Base-by-base conservation (phyloP, 1,140 invertebrate species). In the Diploscapter pachys region DNA sequence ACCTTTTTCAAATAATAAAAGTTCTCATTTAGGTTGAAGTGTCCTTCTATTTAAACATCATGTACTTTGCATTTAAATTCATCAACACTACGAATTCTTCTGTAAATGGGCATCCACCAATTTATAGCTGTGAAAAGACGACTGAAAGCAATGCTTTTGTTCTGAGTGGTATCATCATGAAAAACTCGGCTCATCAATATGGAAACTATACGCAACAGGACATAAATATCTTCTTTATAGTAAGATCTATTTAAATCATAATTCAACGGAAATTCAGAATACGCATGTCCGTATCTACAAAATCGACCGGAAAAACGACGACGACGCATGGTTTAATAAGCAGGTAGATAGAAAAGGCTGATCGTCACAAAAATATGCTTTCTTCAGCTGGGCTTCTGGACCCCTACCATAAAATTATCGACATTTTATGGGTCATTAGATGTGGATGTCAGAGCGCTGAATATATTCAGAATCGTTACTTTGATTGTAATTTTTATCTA, bases 321-420 rank as follows among this genome's bases (percentile, higher is more conserved):
- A 82, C 48, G 77, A 76, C 11, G 82, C 52, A 11, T 62, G 49
- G 4, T 13, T 48, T 5, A 48, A 6, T 56, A 65, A 63, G 56
- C 71, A 52, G 0, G 11, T n/a, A 11, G 53, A 48, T 53, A 2
- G 8, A 54, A 8, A n/a, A 31, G 48, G 8, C 3, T 49, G 31
- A 52, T 2, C 11, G 5, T 48, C 13, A 54, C 9, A 31, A 57
- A 3, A 31, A 31, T 0, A 31, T 31, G 31, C 31, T 31, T 31
- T 31, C 31, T 31, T 31, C 31, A 31, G 82, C 73, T 84, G n/a
- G 82, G 77, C 13, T 82, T 84, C 61, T 84, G 83, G 83, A 84
- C 75, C 5, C 62, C 81, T 4, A 65, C 59, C 13, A 13, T 73
- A 8, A 80, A 80, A 4, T 65, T 84, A 6, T 49, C 61, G 2